A percentile compares a stretch with the other conserved stretches of the same genome.
These are phyloP conservation scores for Cheilosia vernalis DNA, from an alignment of 2,888 invertebrate species.

Conservation along the genomic window DNA sequence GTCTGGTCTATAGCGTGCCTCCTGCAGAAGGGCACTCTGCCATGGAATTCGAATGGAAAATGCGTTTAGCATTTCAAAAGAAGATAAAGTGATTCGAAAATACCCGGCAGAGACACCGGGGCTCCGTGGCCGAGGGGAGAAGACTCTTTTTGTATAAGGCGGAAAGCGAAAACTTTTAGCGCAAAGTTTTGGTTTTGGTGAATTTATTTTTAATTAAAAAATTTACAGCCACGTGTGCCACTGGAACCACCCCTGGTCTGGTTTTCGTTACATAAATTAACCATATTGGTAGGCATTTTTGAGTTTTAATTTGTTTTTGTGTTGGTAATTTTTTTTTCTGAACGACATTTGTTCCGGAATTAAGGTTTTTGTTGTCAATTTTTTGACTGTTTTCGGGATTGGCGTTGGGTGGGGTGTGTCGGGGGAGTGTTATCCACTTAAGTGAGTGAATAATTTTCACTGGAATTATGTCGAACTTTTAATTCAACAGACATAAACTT, in stretches of 20 bases:
- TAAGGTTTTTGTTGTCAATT: slow-evolving; percentile 47
- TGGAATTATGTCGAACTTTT: slow-evolving; percentile 62
- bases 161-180: slow-evolving; percentile 30
- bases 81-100: slow-evolving; percentile 56
- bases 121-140: slow-evolving; percentile 1
- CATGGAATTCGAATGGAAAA: slow-evolving; percentile 56
- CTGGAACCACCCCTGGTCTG: slow-evolving; percentile 35
- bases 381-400: slow-evolving; percentile 15
- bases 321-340: slow-evolving; percentile 16
- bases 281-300: slow-evolving; percentile 40
- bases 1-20: not conserved
- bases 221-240: slow-evolving; percentile 55
- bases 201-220: slow-evolving; percentile 75
- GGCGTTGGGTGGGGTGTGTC: slow-evolving; percentile 19
- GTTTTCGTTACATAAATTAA: slow-evolving; percentile 70
- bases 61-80: slow-evolving; percentile 73
- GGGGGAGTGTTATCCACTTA: slow-evolving; percentile 68
- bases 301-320: slow-evolving; percentile 62
- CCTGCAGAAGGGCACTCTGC: slow-evolving; percentile 26
- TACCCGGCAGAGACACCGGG: slow-evolving; percentile 15
- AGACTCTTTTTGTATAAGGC: not conserved
- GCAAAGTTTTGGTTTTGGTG: slow-evolving; percentile 53
- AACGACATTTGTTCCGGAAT: slow-evolving; percentile 44
- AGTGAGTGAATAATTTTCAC: slow-evolving; percentile 69
- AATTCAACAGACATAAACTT: slow-evolving; percentile 52